Percentiles rank a stretch among this genome's conserved stretches.
Evolutionary conservation across 2,888 invertebrate genomes (phyloP).

Genomic region (Chaitophorus viminalis): DNA sequence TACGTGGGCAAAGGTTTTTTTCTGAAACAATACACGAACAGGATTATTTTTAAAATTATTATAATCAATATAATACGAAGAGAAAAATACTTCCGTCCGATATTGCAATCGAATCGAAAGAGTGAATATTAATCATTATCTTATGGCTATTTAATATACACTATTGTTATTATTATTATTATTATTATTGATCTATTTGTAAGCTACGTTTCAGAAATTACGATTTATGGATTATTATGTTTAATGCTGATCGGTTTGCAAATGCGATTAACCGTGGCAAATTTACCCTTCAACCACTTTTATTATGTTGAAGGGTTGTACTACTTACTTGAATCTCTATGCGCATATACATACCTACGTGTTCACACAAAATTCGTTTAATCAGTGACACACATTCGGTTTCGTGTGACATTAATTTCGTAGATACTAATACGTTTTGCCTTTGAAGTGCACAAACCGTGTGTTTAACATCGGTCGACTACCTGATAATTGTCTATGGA

Average conservation of each 20-base stretch:
- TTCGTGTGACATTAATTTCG: no score
- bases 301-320: no score
- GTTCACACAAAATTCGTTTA: no score
- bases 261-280: neutral
- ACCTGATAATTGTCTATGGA: no score
- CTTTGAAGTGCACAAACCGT: no score
- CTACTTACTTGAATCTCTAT: no score
- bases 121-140: neutral
- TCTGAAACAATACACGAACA: neutral
- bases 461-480: no score
- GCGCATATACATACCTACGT: no score
- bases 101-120: neutral
- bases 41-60: neutral
- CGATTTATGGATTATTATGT: neutral
- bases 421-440: no score
- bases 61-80: neutral
- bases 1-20: neutral
- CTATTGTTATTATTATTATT: neutral
- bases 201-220: neutral
- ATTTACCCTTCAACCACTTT: neutral
- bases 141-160: neutral
- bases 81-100: neutral
- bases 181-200: neutral
- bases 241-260: neutral
- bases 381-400: no score